Base-by-base conservation (phyloP, 2,113 vertebrate genomes). In the Paradoxurus hermaphroditus region DNA sequence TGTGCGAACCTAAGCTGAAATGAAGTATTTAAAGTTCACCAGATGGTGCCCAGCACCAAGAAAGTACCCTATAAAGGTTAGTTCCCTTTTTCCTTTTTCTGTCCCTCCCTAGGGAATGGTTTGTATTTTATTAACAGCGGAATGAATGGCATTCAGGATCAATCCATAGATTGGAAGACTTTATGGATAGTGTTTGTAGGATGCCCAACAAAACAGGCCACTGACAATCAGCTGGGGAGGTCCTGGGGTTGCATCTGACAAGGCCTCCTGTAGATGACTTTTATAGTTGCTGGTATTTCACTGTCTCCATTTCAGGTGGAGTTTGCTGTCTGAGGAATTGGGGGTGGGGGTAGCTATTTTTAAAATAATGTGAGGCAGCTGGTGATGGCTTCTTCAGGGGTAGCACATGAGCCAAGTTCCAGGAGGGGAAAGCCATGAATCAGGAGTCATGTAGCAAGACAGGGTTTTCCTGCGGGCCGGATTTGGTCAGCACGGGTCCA, bases 371-470 rank as follows among this genome's bases (percentile, higher is more conserved):
- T 1, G 68, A 95, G 31, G 70, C 46, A 95, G 84, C 67, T 97
- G 87, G 21, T 68, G 78, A 23, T 89, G 78, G 78, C 73, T 77
- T 75, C 79, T 27, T 67, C 4, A 5, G 59, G 56, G 91, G 36
- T 59, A 95, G 82, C 94, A 92, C 44, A 39, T 97, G 93, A 97
- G 79, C 73, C 44, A 56, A 79, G 84, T 73, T 34, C 72, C 78
- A 86, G 73, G 82, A 34, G 44, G 82, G 79, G 56, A 96, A 95
- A 95, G 94, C 44, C 91, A 92, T 97, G 97, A 98, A 97, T 98
- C 97, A 98, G 97, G 98, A 41, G 65, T 79, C 97, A 92, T 97
- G 97, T 97, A 97, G 97, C 97, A 98, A 98, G 95, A 96, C 87
- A 97, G 98, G 98, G 63, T 96, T 98, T 98, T 97, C 95, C 92